Conservation (phyloP, 2,113 vertebrate species). For the Porphyrio hochstetteri region DNA sequence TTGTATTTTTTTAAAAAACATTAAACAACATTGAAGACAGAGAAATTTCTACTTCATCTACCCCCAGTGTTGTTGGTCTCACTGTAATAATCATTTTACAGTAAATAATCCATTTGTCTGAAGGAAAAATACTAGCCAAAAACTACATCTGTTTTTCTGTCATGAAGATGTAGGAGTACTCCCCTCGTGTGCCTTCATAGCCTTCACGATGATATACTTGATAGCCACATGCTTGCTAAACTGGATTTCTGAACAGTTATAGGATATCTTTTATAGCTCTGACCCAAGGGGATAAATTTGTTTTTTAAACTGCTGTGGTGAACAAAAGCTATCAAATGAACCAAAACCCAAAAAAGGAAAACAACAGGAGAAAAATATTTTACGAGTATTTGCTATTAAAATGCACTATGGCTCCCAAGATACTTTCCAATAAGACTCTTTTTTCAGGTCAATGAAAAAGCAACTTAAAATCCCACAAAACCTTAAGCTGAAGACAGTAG, state of each 20-base stretch:
- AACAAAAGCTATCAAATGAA: background rate
- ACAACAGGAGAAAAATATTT: background rate
- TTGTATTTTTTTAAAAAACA: fast-evolving
- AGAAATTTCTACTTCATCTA: background rate
- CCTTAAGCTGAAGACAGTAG: background rate
- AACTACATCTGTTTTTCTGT: background rate
- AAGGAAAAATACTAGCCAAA: background rate
- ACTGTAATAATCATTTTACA: background rate
- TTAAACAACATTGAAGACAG: background rate
- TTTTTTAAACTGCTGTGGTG: background rate
- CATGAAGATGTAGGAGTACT: background rate
- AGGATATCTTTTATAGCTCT: background rate
- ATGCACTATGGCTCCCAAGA: background rate
- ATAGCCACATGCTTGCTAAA: background rate
- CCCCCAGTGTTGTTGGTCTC: background rate
- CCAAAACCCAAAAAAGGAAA: background rate
- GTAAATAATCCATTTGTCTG: no score
- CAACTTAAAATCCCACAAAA: background rate
- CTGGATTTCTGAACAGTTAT: background rate
- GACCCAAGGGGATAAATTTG: background rate
- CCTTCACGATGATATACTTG: fast-evolving
- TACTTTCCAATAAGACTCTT: background rate
- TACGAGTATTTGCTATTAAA: background rate
- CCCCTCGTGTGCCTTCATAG: background rate
- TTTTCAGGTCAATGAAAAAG: background rate